phyloP scores from a whole-genome alignment of 2,113 vertebrate species.

The Steatornis caripensis region DNA sequence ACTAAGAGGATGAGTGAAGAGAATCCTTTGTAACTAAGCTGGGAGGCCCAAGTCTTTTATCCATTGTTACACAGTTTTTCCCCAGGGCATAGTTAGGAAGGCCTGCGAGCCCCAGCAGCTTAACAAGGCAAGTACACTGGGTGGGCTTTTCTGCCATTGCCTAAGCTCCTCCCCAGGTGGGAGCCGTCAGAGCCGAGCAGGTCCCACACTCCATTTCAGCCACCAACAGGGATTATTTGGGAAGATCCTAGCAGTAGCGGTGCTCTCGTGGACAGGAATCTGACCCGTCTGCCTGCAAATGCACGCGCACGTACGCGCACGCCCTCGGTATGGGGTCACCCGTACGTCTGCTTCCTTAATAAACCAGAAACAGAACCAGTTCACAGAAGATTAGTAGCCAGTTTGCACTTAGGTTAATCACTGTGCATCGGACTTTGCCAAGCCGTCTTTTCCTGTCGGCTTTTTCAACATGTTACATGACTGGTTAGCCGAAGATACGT shows the following conservation, averaged over 20 bases:
- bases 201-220: background rate
- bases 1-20: conserved; percentile 56
- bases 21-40: conserved; percentile 35
- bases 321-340: background rate
- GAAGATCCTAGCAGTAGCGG: background rate
- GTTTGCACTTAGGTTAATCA: background rate
- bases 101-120: conserved; percentile 38
- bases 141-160: conserved; percentile 44
- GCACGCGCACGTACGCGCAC: rapidly evolving
- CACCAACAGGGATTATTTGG: background rate
- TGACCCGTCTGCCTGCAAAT: background rate
- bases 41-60: conserved; percentile 60
- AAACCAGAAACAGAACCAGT: background rate
- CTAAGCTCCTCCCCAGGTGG: conserved; percentile 13
- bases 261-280: background rate
- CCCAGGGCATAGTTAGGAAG: conserved; percentile 42
- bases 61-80: conserved; percentile 46
- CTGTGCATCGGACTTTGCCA: background rate
- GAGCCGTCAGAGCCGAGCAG: background rate
- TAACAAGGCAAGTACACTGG: conserved; percentile 31
- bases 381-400: background rate
- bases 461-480: background rate
- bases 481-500: background rate
- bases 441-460: rapidly evolving
- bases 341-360: background rate